Conservation (phyloP, 2,113 vertebrate species). For the Athene noctua region DNA sequence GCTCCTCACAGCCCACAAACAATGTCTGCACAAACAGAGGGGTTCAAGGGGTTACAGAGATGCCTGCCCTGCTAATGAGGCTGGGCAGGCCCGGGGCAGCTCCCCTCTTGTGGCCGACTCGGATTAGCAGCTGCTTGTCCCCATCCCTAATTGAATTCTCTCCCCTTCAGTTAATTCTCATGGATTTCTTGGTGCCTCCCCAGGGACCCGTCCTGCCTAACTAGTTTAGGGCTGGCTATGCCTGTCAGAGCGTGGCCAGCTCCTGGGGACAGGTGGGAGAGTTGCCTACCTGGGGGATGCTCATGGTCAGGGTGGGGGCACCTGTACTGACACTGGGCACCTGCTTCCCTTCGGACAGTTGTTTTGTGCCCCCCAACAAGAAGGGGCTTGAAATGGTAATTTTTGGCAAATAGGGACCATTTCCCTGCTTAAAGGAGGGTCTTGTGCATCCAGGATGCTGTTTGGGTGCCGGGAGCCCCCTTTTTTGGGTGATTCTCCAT, state of each 20-base stretch:
- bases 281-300: neutral
- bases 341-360: rapidly evolving
- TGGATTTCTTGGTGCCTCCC: conserved; percentile 60
- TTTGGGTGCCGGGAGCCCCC: neutral
- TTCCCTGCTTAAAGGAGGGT: neutral
- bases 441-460: neutral
- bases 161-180: conserved; percentile 65
- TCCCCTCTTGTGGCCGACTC: neutral
- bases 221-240: conserved; percentile 29
- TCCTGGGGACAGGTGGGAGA: neutral
- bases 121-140: conserved; percentile 65
- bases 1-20: neutral
- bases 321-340: rapidly evolving
- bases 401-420: neutral
- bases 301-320: rapidly evolving
- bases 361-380: neutral
- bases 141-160: conserved; percentile 62
- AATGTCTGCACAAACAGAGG: neutral
- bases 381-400: rapidly evolving
- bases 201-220: conserved; percentile 28
- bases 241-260: neutral
- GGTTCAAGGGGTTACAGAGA: conserved; percentile 32
- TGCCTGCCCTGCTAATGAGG: conserved; percentile 48
- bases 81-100: conserved; percentile 14
- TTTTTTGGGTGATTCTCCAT: neutral